Base-by-base conservation (phyloP, 2,113 vertebrate species). In the Tenrec ecaudatus region DNA sequence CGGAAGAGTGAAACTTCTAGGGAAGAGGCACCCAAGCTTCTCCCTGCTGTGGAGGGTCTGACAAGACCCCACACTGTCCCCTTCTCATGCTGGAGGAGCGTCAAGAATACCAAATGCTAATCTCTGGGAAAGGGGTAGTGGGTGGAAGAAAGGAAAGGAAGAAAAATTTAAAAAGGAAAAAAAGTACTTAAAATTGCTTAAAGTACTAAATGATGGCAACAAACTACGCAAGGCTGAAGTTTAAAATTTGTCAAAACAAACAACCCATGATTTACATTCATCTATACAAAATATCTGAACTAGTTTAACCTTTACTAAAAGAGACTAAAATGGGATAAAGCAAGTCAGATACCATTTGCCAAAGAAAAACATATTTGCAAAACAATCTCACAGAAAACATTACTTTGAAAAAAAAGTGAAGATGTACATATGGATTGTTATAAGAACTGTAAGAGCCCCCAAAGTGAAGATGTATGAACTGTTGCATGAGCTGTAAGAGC, bases 1-100 rank as follows among this genome's bases (percentile, higher is more conserved):
- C 79, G 96, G 97, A 98, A 98, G 95, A 96, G 96, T 95, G 91
- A 82, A 53, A 96, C 90, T 95, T 96, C 97, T 93, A 96, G 96
- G 96, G 95, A 97, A 95, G 95, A 96, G 95, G 96, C 97, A 96
- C 95, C 91, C 78, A 93, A 93, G 93, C 92, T 87, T 95, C 93
- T 95, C 95, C 95, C 88, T 40, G 22, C 95, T 0, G 82, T 82
- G 94, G 94, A 91, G 95, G 95, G 89, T 78, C 92, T 94, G 94
- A 96, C 92, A 96, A 73, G 96, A 94, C 93, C 94, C 96, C 92
- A 77, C 96, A 90, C 95, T 87, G 86, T 2, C 58, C 43, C 88
- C 96, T 97, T 95, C 96, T 93, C 93, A 93, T 8, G 57, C 38
- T 0, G 89, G 92, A 95, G 79, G 88, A 94, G 82, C 93, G 96